Conservation (phyloP, 2,797 vertebrate genomes). For the Mico argentatus region DNA sequence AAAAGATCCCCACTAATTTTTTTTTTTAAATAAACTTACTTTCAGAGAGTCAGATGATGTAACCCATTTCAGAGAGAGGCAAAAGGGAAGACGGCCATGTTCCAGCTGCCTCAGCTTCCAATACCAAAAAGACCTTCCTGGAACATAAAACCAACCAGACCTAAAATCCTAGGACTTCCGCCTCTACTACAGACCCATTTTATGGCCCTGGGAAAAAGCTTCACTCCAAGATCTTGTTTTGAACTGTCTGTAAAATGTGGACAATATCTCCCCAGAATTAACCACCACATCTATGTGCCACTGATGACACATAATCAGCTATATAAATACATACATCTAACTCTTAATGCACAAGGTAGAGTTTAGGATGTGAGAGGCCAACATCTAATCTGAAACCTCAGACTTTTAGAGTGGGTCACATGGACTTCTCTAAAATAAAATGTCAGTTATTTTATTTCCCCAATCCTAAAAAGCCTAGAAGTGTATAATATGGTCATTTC, state of each 20-base stretch:
- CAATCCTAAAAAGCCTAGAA: slow-evolving; percentile 29
- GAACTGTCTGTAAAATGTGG: background rate
- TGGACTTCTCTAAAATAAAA: slow-evolving; percentile 62
- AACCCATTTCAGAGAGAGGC: slow-evolving; percentile 1
- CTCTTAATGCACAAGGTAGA: background rate
- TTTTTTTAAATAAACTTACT: slow-evolving; percentile 46
- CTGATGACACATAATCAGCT: background rate
- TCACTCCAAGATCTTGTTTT: background rate
- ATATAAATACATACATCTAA: background rate
- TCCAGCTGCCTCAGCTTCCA: background rate
- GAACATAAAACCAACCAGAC: background rate
- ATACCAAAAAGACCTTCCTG: background rate
- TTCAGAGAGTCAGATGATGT: slow-evolving; percentile 54
- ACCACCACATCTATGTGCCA: background rate
- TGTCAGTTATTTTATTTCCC: slow-evolving; percentile 50
- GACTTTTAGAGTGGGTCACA: background rate
- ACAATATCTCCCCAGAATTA: background rate
- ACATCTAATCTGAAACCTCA: background rate
- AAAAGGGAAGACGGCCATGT: background rate
- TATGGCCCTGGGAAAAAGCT: background rate
- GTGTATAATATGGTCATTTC: slow-evolving; percentile 46
- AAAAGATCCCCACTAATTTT: slow-evolving; percentile 52
- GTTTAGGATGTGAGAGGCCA: background rate
- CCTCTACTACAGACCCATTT: background rate
- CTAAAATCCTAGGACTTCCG: background rate